A percentile compares a stretch with the other conserved stretches of the same genome.
phyloP scores from a whole-genome alignment of 2,888 invertebrate species.

The Athripsodes cinereus region DNA sequence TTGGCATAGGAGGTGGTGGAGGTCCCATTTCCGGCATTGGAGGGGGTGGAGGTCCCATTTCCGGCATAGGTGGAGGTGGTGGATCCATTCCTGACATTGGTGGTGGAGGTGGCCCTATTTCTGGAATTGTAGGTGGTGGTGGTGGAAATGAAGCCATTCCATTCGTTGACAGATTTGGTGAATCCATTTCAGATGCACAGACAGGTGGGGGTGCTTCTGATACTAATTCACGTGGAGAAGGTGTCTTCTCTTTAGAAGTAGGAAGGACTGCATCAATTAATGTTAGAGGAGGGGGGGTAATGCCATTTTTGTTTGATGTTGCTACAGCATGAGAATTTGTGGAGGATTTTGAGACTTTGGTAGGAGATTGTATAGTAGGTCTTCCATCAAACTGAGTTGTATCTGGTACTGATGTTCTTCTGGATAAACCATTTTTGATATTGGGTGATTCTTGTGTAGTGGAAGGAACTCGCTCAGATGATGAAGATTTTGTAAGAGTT shows the following conservation, averaged over 20 bases:
- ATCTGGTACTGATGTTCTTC: not conserved
- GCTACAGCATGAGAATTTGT: not conserved
- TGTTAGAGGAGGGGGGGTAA: not conserved
- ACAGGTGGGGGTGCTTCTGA: constrained; percentile 33
- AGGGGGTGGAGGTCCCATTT: constrained; percentile 36
- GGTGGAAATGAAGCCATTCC: constrained; percentile 33
- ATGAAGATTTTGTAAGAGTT: not conserved
- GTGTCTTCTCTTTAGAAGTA: not conserved
- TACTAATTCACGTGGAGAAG: not conserved
- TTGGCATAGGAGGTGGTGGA: constrained; percentile 34
- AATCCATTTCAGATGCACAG: constrained; percentile 37
- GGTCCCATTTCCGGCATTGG: constrained; percentile 35
- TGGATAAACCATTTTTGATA: not conserved
- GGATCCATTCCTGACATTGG: constrained; percentile 36
- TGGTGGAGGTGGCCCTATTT: constrained; percentile 42
- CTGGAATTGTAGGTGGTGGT: constrained; percentile 37
- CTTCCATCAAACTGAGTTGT: not conserved
- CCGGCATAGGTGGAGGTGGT: constrained; percentile 34
- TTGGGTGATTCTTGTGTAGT: not conserved
- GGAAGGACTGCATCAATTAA: not conserved
- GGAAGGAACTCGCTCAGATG: not conserved
- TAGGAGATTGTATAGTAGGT: constrained; percentile 28
- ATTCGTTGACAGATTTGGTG: constrained; percentile 32
- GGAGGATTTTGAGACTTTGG: not conserved
- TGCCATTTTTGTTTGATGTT: not conserved